A percentile compares a stretch with the other conserved stretches of the same genome.
phyloP scores from a whole-genome alignment of 2,797 vertebrate genomes.

The Morus bassanus region DNA sequence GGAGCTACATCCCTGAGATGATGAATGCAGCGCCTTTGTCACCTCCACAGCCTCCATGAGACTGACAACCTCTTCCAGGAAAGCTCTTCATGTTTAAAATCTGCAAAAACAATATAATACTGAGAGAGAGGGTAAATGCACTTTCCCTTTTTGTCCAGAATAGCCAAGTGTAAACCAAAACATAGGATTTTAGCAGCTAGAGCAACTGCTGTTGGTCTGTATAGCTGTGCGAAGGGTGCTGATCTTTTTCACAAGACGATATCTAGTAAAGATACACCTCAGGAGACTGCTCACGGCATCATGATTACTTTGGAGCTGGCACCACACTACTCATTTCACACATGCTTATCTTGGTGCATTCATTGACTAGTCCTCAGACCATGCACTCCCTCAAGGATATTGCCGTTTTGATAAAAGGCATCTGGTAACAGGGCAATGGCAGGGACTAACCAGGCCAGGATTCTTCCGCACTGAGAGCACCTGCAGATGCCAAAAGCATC shows the following conservation, averaged over 20 bases:
- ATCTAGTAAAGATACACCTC: neutral
- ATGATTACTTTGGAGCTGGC: neutral
- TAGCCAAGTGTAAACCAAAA: neutral
- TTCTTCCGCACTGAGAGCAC: neutral
- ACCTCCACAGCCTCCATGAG: neutral
- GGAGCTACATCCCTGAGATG: fast-evolving
- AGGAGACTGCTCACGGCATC: neutral
- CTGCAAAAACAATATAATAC: neutral
- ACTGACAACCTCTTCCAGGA: neutral
- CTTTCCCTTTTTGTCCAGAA: neutral
- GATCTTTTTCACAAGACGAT: neutral
- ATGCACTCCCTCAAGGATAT: neutral
- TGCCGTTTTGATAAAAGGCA: neutral
- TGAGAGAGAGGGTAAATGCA: neutral
- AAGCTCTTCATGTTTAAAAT: neutral
- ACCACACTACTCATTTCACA: neutral
- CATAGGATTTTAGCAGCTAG: neutral
- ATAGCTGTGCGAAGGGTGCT: fast-evolving
- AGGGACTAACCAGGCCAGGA: neutral
- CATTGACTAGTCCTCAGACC: neutral
- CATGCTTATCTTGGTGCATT: neutral
- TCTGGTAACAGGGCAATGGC: neutral
- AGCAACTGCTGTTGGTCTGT: neutral
- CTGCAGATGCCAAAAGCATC: neutral
- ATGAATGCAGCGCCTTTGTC: neutral